Evolutionary conservation across 2,888 invertebrate genomes (phyloP), one percentile per base, ranked within the genome.

Genomic region (Megastigmus dorsalis): DNA sequence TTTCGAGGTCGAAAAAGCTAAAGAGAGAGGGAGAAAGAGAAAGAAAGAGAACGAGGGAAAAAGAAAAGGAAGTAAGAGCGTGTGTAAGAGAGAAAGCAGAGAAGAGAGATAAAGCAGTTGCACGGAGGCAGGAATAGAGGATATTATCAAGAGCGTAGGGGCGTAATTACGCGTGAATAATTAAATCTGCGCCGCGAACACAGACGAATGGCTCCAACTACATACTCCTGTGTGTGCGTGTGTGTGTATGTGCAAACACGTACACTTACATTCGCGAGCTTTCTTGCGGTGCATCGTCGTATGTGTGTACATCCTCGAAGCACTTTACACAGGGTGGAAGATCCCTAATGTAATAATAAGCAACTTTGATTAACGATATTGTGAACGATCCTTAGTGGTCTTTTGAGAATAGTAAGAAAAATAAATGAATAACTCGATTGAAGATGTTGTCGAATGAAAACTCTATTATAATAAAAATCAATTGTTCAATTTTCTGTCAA

Each of bases 101-200:
- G n/a, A n/a, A 43, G 67, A 52, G 18, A 54, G 36, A 55, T 36
- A 45, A 52, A 66, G 28, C 52, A 54, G 48, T 62, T 54, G 41
- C 55, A 30, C 38, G 60, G 26, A 60, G 10, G 41, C 9, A 66
- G 52, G 13, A 18, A 62, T 41, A 77, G 60, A 71, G 69, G 76
- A 52, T 55, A 55, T n/a, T n/a, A n/a, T 52, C 79, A 78, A 82
- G 45, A 33, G 41, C 26, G 57, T 30, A 20, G 63, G 48, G 48
- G 69, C 76, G 79, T 78, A 80, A 80, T 79, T 79, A 77, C 78
- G 73, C 76, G 79, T 78, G 78, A 79, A 80, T 78, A 81, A 81
- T 80, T 80, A 78, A 80, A 80, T 80, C 78, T 77, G 75, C 60
- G 74, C 60, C 48, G 69, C 74, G 62, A 75, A 28, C 52, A 15